These are phyloP conservation scores for Otolemur crassicaudatus DNA, from an alignment of 2,797 vertebrate species.

Conservation along the genomic window DNA sequence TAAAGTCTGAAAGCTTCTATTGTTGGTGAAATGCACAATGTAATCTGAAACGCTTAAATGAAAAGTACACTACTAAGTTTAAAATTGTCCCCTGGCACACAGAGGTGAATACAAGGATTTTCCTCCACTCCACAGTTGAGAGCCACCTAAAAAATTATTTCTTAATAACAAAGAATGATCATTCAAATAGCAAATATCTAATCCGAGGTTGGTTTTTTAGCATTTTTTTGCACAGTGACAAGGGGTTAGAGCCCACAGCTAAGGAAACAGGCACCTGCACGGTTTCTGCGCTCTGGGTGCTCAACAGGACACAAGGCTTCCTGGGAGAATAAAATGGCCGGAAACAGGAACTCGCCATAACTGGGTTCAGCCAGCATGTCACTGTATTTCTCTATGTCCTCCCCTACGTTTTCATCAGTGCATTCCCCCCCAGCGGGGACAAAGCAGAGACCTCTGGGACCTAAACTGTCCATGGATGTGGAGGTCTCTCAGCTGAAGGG, in stretches of 20 bases:
- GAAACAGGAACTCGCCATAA: neutral
- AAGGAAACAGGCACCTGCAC: neutral
- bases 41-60: constrained; percentile 30
- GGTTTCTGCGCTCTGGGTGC: neutral
- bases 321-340: neutral
- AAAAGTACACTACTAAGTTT: neutral
- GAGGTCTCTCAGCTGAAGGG: neutral
- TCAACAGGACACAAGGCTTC: neutral
- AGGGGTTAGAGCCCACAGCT: neutral
- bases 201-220: neutral
- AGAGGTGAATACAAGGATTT: neutral
- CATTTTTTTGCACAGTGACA: neutral
- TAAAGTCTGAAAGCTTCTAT: constrained; percentile 50
- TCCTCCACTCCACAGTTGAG: neutral
- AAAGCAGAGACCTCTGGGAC: neutral
- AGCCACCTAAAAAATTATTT: constrained; percentile 21
- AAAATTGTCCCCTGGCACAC: neutral
- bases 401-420: neutral
- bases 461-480: neutral
- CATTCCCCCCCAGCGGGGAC: neutral
- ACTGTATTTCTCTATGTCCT: neutral
- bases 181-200: neutral
- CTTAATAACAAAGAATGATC: neutral
- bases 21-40: constrained; percentile 6
- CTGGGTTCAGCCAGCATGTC: neutral